Conservation (phyloP, 2,888 invertebrate genomes). For the Drosophila flavopinicola region DNA sequence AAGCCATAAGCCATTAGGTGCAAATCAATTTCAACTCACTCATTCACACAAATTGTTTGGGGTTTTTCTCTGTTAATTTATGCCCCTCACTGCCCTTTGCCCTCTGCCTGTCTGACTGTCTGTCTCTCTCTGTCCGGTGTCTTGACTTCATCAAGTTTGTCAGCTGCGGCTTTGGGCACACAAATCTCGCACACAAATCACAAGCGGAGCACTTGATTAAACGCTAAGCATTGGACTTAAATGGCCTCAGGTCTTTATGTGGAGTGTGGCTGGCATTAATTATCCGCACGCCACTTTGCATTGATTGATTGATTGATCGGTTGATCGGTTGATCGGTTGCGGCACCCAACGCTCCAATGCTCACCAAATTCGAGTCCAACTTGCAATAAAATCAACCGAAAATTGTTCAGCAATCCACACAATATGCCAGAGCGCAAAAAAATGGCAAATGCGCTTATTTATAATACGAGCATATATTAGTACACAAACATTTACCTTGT, state of each 20-base stretch:
- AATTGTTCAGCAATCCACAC: neutral
- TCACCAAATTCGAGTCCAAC: neutral
- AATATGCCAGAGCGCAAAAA: constrained; percentile 18
- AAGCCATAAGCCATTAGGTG: constrained; percentile 39
- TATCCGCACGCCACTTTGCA: constrained; percentile 32
- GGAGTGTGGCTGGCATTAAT: constrained; percentile 46
- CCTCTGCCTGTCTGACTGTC: too few relatives aligned
- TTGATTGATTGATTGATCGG: constrained; percentile 30
- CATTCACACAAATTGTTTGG: constrained; percentile 21
- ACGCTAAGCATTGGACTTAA: constrained; percentile 46
- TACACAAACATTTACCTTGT: constrained; percentile 46
- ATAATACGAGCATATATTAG: constrained; percentile 42
- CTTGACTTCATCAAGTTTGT: constrained; percentile 31
- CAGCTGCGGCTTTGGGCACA: constrained; percentile 53
- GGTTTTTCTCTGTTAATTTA: constrained; percentile 50
- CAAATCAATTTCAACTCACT: constrained; percentile 56
- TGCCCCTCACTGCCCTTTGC: constrained; percentile 9
- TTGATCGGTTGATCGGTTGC: constrained; percentile 20
- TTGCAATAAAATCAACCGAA: neutral
- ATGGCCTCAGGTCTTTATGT: constrained; percentile 31
- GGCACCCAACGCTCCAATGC: too few relatives aligned
- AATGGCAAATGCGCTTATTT: constrained; percentile 35
- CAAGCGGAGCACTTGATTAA: constrained; percentile 54
- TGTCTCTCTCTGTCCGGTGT: too few relatives aligned
- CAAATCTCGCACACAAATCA: constrained; percentile 55